phyloP scores from a whole-genome alignment of 2,113 vertebrate genomes.

The Ictalurus punctatus region DNA sequence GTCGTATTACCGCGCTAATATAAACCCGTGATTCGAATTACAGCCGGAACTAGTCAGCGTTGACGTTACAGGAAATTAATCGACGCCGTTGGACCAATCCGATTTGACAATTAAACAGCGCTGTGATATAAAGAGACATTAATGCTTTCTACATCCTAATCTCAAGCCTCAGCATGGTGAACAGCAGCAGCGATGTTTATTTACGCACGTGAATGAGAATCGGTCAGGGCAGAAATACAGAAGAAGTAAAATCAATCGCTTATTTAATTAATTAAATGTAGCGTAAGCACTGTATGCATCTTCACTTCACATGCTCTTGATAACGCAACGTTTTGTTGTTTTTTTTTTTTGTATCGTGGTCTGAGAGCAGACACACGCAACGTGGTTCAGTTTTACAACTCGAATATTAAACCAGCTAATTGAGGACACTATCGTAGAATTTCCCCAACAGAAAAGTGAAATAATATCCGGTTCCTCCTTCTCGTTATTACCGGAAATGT shows the following conservation, averaged over 20 bases:
- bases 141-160: no score
- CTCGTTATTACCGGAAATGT: background rate
- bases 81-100: no score
- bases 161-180: background rate
- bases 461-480: background rate
- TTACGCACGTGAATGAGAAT: background rate
- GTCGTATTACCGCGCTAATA: no score
- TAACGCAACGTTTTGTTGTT: background rate
- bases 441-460: background rate
- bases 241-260: background rate
- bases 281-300: background rate
- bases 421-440: background rate
- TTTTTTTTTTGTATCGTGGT: no score
- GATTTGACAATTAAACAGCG: background rate
- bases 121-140: no score
- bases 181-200: background rate
- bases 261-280: background rate
- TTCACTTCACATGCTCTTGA: background rate
- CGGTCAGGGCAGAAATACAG: background rate
- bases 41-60: no score
- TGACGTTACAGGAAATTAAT: no score
- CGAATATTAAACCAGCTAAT: background rate
- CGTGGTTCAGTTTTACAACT: background rate
- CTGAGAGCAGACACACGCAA: no score
- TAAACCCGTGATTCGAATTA: no score